These are phyloP conservation scores for Characodon lateralis DNA, from an alignment of 2,797 vertebrate species.

Conservation along the genomic window DNA sequence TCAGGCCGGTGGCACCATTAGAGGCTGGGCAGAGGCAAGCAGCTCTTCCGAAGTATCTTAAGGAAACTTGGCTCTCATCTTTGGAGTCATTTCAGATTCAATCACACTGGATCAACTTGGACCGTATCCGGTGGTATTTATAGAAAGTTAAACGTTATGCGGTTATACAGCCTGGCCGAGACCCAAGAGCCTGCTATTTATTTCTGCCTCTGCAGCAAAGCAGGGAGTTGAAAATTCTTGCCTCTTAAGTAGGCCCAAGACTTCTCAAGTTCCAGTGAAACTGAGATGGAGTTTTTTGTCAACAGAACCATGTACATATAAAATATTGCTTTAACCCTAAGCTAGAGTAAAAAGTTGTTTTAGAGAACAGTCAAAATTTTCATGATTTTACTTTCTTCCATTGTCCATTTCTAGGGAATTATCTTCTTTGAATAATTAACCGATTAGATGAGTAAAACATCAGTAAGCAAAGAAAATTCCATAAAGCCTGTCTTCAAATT, in stretches of 20 bases:
- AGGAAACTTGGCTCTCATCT: constrained; percentile 74
- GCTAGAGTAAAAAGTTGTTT: too few relatives aligned
- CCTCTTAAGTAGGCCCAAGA: constrained; percentile 30
- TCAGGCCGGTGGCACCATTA: constrained; percentile 55
- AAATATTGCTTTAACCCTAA: not conserved
- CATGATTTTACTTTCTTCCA: not conserved
- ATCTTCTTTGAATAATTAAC: not conserved
- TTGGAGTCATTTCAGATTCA: constrained; percentile 79
- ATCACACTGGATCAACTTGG: constrained; percentile 82
- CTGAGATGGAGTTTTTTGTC: not conserved
- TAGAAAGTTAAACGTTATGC: constrained; percentile 82
- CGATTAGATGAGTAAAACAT: not conserved
- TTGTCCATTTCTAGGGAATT: not conserved
- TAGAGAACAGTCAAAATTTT: not conserved
- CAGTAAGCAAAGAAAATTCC: not conserved
- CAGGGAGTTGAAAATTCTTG: constrained; percentile 56
- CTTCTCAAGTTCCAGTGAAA: constrained; percentile 29
- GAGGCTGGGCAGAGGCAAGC: constrained; percentile 54
- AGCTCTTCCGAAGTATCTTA: constrained; percentile 70
- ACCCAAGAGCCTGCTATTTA: constrained; percentile 66
- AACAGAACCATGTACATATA: not conserved
- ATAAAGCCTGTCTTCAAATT: not conserved
- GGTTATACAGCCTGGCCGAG: constrained; percentile 73
- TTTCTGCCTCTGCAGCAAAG: constrained; percentile 80
- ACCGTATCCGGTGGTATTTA: constrained; percentile 75